Conservation (phyloP, 2,888 invertebrate species). For the Trilocha varians region DNA sequence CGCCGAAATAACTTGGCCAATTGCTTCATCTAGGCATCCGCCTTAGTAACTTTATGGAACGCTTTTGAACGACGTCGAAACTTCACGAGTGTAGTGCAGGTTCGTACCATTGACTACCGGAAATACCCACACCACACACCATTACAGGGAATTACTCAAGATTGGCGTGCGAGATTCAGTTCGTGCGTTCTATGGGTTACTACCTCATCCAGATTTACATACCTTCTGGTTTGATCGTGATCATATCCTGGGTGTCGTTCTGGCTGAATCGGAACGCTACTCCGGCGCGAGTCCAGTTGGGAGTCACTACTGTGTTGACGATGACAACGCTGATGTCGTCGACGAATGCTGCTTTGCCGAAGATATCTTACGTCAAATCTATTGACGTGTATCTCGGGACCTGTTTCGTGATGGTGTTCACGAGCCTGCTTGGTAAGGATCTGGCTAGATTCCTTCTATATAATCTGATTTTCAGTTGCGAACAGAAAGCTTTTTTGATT, state of each 20-base stretch:
- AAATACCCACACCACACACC: constrained; percentile 2
- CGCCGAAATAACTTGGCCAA: no score
- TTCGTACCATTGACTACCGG: background rate
- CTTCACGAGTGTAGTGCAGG: no score
- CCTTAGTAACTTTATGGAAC: no score
- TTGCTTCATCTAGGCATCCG: no score
- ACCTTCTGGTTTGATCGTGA: constrained; percentile 94
- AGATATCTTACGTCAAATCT: constrained; percentile 96
- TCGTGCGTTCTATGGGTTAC: constrained; percentile 96
- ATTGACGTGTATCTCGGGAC: constrained; percentile 96
- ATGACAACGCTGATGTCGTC: constrained; percentile 97
- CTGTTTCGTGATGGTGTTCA: constrained; percentile 98
- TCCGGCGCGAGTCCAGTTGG: constrained; percentile 91
- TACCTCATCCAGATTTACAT: constrained; percentile 98
- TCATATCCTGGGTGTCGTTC: constrained; percentile 96
- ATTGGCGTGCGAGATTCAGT: constrained; percentile 93
- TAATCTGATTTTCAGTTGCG: no score
- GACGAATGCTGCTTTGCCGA: constrained; percentile 94
- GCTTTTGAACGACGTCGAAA: no score
- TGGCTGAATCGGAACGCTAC: constrained; percentile 95
- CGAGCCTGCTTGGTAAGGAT: constrained; percentile 86
- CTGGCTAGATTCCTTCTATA: no score
- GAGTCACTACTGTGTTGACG: constrained; percentile 95
- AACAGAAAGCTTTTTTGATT: no score
- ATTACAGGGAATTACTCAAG: constrained; percentile 91